These are phyloP conservation scores for Meteorus colon DNA, from an alignment of 2,888 invertebrate genomes.

Conservation along the genomic window DNA sequence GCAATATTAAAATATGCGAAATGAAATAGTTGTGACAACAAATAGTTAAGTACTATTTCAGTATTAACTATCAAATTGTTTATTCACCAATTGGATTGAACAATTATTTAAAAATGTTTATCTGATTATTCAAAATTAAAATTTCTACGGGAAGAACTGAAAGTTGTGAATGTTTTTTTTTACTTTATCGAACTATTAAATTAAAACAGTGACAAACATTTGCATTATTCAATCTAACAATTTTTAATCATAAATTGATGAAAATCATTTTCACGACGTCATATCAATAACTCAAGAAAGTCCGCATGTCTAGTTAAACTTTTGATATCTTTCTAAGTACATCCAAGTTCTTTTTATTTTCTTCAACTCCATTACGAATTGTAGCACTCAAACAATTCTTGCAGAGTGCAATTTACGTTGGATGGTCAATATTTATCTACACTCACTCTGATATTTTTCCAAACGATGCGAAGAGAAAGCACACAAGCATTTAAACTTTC, in stretches of 20 bases:
- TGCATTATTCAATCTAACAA: too few relatives aligned
- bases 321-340: not conserved
- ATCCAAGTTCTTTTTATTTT: not conserved
- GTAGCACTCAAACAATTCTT: slow-evolving; percentile 16
- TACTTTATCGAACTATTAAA: too few relatives aligned
- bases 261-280: not conserved
- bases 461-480: not conserved
- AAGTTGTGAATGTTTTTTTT: too few relatives aligned
- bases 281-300: not conserved
- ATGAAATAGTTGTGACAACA: too few relatives aligned
- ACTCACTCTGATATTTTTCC: slow-evolving; percentile 18
- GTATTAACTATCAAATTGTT: too few relatives aligned
- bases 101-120: too few relatives aligned
- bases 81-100: too few relatives aligned
- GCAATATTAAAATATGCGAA: too few relatives aligned
- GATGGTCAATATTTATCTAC: slow-evolving; percentile 34
- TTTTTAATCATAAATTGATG: not conserved
- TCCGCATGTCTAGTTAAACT: not conserved
- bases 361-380: slow-evolving; percentile 25
- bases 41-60: too few relatives aligned
- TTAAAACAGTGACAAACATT: too few relatives aligned
- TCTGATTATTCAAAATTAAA: too few relatives aligned
- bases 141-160: too few relatives aligned
- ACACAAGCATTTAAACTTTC: not conserved
- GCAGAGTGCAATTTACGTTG: slow-evolving; percentile 15